Evolutionary conservation across 1,140 invertebrate genomes (phyloP), one percentile per base, ranked within the genome.

Genomic region (Asobara japonica): DNA sequence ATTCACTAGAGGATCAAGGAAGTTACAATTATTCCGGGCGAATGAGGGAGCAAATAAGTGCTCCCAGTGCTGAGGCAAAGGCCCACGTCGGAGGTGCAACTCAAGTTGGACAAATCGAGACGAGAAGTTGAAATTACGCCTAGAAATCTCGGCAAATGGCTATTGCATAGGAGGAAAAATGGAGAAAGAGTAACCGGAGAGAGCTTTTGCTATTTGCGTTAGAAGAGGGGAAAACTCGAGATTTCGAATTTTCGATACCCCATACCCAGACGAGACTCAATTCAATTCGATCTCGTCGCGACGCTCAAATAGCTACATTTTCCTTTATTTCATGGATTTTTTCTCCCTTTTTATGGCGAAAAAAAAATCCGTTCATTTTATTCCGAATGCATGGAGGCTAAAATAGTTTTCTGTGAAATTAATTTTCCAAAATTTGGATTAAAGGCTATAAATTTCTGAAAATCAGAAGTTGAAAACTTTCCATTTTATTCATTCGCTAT

Each of bases 11-110:
- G 61, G 68, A 70, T 70, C 68, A 70, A 72, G 70, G 64, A 72
- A 72, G 48, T 72, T 72, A 66, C 70, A 72, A 72, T 72, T 72
- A 72, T 64, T 29, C 38, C 13, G 33, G 29, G 29, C 33, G 45
- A 36, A 72, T 38, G 30, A 33, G 30, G 41, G 16, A 38, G 64
- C 30, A 25, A 65, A 36, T n/a, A 22, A 22, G 64, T 38, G 64
- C 41, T 64, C 61, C 62, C n/a, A 13, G 18, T 13, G 11, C 60
- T 16, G 62, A 65, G 10, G 20, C 18, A 22, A 22, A 65, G 31
- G 41, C 38, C 22, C 27, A 29, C 38, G 13, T 27, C 45, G n/a
- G 22, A 25, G 51, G 51, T 25, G 25, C 22, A 51, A 51, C 38
- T 41, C 20, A 1, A 1, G 22, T 16, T 29, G 5, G 1, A 5